Percentiles rank a stretch among this genome's conserved stretches.
phyloP scores from a whole-genome alignment of 2,888 invertebrate genomes.

The Melieria picta region DNA sequence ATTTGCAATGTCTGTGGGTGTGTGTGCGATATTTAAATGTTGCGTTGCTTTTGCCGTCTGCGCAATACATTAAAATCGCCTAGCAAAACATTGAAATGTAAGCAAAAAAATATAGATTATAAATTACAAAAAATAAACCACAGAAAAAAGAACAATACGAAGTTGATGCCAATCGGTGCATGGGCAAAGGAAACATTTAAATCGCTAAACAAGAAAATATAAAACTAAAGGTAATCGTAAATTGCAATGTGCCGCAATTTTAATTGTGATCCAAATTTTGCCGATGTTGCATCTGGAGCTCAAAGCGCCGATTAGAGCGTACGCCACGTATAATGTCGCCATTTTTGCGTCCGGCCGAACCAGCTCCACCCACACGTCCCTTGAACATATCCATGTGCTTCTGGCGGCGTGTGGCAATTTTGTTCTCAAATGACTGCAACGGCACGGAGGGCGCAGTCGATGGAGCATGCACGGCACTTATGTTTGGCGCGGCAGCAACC shows the following conservation, averaged over 20 bases:
- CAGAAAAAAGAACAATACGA: too few species aligned
- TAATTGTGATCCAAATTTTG: constrained; percentile 54
- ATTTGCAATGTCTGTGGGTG: too few species aligned
- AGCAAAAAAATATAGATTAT: too few species aligned
- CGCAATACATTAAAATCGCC: too few species aligned
- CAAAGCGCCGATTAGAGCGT: constrained; percentile 77
- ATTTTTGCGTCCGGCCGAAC: constrained; percentile 32
- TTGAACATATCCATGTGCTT: constrained; percentile 61
- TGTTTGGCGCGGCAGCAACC: background rate
- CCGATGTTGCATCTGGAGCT: constrained; percentile 76
- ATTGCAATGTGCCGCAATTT: background rate
- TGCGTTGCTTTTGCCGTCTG: too few species aligned
- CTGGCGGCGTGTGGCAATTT: constrained; percentile 53
- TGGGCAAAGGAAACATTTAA: too few species aligned
- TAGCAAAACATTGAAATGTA: too few species aligned
- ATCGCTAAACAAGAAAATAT: background rate
- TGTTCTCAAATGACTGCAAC: constrained; percentile 39
- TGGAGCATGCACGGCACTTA: background rate
- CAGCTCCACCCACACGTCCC: constrained; percentile 44
- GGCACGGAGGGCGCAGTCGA: background rate
- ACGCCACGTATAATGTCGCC: constrained; percentile 71
- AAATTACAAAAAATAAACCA: too few species aligned
- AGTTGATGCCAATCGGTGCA: too few species aligned
- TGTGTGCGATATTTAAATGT: too few species aligned
- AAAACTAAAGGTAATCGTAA: background rate